Conservation (phyloP, 2,113 vertebrate genomes). For the Cyprinodon brontotheroides region DNA sequence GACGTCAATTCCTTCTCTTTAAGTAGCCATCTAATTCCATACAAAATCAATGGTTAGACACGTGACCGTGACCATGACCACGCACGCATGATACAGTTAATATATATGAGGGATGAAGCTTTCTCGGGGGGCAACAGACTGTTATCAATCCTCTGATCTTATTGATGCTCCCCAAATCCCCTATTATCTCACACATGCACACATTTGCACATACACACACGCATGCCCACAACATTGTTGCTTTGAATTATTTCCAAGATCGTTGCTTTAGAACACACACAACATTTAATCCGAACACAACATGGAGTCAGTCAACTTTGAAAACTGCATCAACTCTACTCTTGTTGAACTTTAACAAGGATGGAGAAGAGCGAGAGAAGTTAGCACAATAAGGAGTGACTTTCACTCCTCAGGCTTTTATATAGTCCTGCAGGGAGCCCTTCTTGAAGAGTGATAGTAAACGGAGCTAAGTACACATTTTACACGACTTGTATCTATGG, state of each 20-base stretch:
- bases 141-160: constrained; percentile 63
- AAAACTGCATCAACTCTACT: constrained; percentile 28
- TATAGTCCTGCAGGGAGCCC: constrained; percentile 22
- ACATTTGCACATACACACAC: constrained; percentile 14
- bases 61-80: constrained; percentile 15
- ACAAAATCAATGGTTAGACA: not conserved
- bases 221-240: constrained; percentile 36
- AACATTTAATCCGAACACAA: constrained; percentile 40
- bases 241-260: constrained; percentile 67
- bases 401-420: constrained; percentile 38
- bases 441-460: constrained; percentile 47
- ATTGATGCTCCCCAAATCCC: constrained; percentile 25
- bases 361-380: constrained; percentile 1
- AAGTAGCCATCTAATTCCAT: not conserved
- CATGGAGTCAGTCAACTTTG: constrained; percentile 30
- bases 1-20: too few species aligned
- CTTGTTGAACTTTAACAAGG: constrained; percentile 8
- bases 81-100: constrained; percentile 36
- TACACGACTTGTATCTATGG: constrained; percentile 5
- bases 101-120: constrained; percentile 60
- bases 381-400: constrained; percentile 23
- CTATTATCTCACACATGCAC: constrained; percentile 3
- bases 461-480: constrained; percentile 42
- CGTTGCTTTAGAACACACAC: constrained; percentile 33
- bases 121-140: constrained; percentile 59